Evolutionary conservation across 30 jellyfish, hydroid and myxozoan genomes (phyloP), one percentile per base, ranked within the genome.

Genomic region (Hydra vulgaris): DNA sequence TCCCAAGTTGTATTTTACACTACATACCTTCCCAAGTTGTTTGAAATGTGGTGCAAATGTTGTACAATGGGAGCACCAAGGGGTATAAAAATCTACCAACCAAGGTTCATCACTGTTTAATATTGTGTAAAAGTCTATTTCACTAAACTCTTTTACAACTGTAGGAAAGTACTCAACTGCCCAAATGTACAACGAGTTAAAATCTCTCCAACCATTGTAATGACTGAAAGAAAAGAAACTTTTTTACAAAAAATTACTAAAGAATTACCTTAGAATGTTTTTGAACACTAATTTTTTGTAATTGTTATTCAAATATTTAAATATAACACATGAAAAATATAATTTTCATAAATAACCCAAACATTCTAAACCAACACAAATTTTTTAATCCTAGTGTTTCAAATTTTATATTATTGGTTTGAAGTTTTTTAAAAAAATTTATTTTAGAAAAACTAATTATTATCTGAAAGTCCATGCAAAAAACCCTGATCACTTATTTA

Each of bases 31-130:
- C 8, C 92, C 98, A 21, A 92, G 61, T 67, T 87, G 69, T 25
- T 80, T 89, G 71, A 73, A 92, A 7, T 20, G 72, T 23, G 98
- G 98, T 1, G 98, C 98, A 87, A 92, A 92, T 26, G 85, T 85
- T 70, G 76, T 77, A 77, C 98, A 92, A 56, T 85, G 98, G 0
- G 95, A 93, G 83, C 98, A 92, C 98, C 98, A 92, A 0, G 98
- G 96, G 18, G 98, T 83, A 76, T 92, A 87, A 76, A 92, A 92
- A 73, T 92, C 98, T 66, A 92, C 89, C 52, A 92, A 73, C 96
- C 96, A 92, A 0, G 98, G 90, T 66, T 83, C 95, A n/a, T 66
- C 90, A 18, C 85, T 82, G 53, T 84, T 77, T 71, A 92, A 76
- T 8, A 92, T 89, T 0, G 81, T 83, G 81, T 88, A 92, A 82